phyloP scores from a whole-genome alignment of 2,797 vertebrate species.

The Acropternis orthonyx region DNA sequence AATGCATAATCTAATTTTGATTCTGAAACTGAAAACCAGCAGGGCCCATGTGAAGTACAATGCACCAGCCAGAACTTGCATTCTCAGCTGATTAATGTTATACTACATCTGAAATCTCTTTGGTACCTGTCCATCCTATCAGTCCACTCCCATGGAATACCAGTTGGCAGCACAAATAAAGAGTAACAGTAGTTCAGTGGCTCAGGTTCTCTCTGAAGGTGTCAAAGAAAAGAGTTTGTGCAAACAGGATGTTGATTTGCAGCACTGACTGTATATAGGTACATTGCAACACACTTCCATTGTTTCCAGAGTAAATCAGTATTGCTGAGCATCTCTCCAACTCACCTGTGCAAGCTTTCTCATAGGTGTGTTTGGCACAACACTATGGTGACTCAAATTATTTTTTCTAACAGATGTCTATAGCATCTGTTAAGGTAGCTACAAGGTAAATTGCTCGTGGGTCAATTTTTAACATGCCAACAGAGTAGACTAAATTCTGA shows the following conservation, averaged over 20 bases:
- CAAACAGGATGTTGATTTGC: neutral
- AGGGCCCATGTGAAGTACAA: neutral
- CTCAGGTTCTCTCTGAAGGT: neutral
- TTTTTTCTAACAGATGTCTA: neutral
- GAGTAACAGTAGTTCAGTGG: neutral
- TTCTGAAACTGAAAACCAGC: neutral
- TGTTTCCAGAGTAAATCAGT: neutral
- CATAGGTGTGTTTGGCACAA: neutral
- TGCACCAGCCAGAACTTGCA: accelerated
- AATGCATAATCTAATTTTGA: neutral
- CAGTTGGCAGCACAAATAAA: neutral
- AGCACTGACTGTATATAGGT: neutral
- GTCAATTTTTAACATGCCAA: neutral
- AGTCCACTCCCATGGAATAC: neutral
- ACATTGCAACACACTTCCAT: neutral
- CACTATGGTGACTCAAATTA: neutral
- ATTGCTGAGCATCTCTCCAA: neutral
- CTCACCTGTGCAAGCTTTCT: neutral
- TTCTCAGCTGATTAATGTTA: neutral
- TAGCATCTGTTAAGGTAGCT: neutral
- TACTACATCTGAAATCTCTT: neutral
- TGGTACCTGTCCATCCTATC: neutral
- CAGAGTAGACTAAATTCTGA: neutral
- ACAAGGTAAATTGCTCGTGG: neutral
- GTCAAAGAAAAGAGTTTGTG: neutral